Evolutionary conservation across 1,140 invertebrate genomes (phyloP).

Genomic region (Goniozus legneri): DNA sequence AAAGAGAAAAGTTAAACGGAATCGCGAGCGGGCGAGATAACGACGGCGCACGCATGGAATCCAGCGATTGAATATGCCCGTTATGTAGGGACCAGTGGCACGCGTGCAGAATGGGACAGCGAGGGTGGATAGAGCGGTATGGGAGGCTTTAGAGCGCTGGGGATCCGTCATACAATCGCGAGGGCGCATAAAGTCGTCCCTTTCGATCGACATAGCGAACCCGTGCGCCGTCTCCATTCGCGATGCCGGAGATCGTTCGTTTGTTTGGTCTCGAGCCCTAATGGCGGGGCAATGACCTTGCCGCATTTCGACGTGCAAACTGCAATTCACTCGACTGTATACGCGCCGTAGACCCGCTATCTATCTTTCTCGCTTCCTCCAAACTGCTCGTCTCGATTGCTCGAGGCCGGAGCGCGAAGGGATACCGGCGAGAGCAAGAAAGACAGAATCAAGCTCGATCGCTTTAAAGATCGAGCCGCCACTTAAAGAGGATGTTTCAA

Average conservation of each 20-base stretch:
- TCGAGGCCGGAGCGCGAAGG: constrained; percentile 12
- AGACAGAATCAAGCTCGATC: constrained; percentile 21
- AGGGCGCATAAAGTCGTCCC: constrained; percentile 13
- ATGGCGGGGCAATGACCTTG: constrained; percentile 35
- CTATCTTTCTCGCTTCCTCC: background rate
- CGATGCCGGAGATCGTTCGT: background rate
- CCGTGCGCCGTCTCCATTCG: background rate
- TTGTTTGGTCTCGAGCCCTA: constrained; percentile 27
- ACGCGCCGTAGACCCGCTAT: background rate
- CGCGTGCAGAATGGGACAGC: background rate
- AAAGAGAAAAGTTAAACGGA: too few relatives aligned
- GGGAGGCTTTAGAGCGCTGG: background rate
- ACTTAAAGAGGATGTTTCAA: constrained; percentile 28
- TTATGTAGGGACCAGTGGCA: background rate
- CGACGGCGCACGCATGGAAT: background rate
- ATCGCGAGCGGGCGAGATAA: background rate
- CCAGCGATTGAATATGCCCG: background rate
- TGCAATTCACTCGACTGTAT: constrained; percentile 24
- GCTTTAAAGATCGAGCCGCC: constrained; percentile 25
- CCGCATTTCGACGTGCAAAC: constrained; percentile 28
- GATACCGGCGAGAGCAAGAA: constrained; percentile 16
- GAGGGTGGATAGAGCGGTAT: background rate
- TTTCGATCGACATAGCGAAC: constrained; percentile 23
- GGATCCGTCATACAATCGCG: constrained; percentile 15
- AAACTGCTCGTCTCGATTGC: constrained; percentile 23